Percentiles rank a stretch among this genome's conserved stretches.
phyloP scores from a whole-genome alignment of 2,113 vertebrate species.

The Sarotherodon lohbergeri region DNA sequence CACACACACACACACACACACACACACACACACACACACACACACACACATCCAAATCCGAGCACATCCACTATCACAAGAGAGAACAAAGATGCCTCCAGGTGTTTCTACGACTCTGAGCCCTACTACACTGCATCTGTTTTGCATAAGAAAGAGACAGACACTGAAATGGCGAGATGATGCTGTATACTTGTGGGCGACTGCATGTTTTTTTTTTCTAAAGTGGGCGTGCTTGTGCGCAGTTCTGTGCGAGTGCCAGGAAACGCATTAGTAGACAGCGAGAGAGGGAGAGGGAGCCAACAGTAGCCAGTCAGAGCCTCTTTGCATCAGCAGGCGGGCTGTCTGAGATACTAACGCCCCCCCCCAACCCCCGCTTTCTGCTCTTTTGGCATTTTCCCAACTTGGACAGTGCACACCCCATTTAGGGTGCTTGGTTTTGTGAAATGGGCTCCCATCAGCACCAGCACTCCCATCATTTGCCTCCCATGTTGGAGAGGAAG shows the following conservation, averaged over 20 bases:
- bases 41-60: no score
- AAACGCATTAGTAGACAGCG: constrained; percentile 27
- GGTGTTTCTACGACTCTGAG: constrained; percentile 33
- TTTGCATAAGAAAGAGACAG: constrained; percentile 51
- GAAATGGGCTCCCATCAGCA: constrained; percentile 25
- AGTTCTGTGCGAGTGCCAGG: constrained; percentile 24
- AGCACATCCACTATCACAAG: constrained; percentile 4
- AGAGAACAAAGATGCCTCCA: constrained; percentile 37
- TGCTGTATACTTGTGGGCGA: neutral
- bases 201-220: neutral
- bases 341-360: constrained; percentile 3
- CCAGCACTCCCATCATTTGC: constrained; percentile 14
- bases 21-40: no score
- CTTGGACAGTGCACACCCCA: neutral
- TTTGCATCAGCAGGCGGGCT: constrained; percentile 36
- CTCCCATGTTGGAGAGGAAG: constrained; percentile 39
- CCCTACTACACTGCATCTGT: constrained; percentile 1
- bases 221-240: neutral
- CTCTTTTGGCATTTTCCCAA: constrained; percentile 43
- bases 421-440: neutral
- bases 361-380: neutral
- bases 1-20: no score
- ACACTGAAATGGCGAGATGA: constrained; percentile 12
- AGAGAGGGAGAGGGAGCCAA: constrained; percentile 8
- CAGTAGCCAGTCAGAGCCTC: constrained; percentile 29